These are phyloP conservation scores for Tinamus guttatus DNA, from an alignment of 2,113 vertebrate species.

Conservation along the genomic window DNA sequence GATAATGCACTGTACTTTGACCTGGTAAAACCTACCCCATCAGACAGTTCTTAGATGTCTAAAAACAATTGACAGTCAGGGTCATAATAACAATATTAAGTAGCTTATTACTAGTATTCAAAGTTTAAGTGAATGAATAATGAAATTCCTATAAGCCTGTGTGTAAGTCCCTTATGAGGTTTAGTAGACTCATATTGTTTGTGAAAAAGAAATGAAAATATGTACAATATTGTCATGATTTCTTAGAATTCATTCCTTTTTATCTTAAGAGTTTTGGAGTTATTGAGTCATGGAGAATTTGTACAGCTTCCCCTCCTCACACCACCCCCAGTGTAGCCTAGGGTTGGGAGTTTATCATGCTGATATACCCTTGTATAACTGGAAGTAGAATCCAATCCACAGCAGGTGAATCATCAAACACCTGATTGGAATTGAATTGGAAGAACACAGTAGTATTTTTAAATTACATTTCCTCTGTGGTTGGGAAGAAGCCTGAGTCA, in stretches of 20 bases:
- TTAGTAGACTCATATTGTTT: not conserved
- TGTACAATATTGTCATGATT: not conserved
- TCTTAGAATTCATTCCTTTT: not conserved
- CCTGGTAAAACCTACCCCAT: not conserved
- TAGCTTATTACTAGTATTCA: not conserved
- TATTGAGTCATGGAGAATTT: not conserved
- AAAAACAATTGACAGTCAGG: not conserved
- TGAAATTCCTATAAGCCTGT: not conserved
- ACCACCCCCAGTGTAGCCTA: not conserved
- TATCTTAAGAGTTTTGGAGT: not conserved
- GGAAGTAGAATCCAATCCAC: not conserved
- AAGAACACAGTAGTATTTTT: not conserved
- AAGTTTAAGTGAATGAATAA: not conserved
- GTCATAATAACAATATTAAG: not conserved
- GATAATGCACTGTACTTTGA: not conserved
- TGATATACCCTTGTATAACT: not conserved
- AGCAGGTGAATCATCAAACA: constrained; percentile 18
- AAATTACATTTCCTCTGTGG: not conserved
- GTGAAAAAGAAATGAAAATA: not conserved
- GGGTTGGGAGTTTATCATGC: not conserved
- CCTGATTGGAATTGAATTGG: not conserved
- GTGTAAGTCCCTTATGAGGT: not conserved
- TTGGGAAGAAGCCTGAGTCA: not conserved
- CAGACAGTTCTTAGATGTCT: not conserved
- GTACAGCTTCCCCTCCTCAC: not conserved